These are phyloP conservation scores for Empidonax traillii DNA, from an alignment of 2,113 vertebrate genomes.

Conservation along the genomic window DNA sequence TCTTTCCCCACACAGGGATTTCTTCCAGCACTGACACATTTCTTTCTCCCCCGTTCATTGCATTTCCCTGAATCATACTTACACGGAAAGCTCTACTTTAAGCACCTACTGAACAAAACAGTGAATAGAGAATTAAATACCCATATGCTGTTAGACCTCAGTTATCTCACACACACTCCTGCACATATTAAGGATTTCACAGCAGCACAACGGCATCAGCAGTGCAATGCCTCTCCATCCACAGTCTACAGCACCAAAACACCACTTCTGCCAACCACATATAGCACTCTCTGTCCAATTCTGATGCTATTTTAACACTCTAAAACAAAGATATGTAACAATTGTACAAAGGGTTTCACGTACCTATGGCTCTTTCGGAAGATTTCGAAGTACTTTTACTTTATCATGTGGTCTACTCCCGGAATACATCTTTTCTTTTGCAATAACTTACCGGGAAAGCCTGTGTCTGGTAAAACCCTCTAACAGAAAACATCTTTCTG, in stretches of 20 bases:
- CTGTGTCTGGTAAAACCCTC: background rate
- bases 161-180: background rate
- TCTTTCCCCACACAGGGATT: background rate
- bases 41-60: background rate
- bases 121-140: background rate
- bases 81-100: background rate
- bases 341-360: background rate
- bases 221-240: background rate
- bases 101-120: background rate
- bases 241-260: accelerated
- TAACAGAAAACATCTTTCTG: background rate
- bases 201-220: accelerated
- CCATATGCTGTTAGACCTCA: background rate
- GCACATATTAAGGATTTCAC: background rate
- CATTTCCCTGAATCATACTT: background rate
- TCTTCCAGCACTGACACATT: background rate
- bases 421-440: background rate
- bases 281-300: background rate
- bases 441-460: background rate
- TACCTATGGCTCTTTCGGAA: background rate
- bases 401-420: accelerated
- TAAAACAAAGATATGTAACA: background rate
- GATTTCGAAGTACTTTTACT: background rate
- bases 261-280: background rate
- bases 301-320: background rate